phyloP scores from a whole-genome alignment of 1,140 invertebrate species.

The Trachelipus rathkii region DNA sequence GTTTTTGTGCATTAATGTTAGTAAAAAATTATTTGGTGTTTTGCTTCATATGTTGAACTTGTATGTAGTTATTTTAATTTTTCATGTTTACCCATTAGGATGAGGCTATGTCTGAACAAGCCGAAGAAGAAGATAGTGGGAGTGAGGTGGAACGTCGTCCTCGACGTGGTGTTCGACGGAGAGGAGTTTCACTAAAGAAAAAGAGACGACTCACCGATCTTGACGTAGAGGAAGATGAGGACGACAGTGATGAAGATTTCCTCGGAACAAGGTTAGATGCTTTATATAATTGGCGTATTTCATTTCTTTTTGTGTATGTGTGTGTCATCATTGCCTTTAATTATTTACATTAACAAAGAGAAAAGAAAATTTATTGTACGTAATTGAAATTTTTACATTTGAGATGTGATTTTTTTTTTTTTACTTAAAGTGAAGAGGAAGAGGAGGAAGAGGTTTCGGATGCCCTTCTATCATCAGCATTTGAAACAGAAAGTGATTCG shows the following conservation, averaged over 20 bases:
- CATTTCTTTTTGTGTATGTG: too few species aligned
- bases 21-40: too few species aligned
- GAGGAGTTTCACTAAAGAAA: conserved; percentile 34
- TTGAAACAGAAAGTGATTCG: conserved; percentile 32
- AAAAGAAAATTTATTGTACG: too few species aligned
- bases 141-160: conserved; percentile 24
- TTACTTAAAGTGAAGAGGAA: conserved; percentile 33
- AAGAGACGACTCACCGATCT: conserved; percentile 38
- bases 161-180: conserved; percentile 12
- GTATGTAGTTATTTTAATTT: too few species aligned
- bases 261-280: conserved; percentile 37
- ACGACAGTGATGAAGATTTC: conserved; percentile 42
- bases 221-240: conserved; percentile 41
- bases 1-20: too few species aligned
- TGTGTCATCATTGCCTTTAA: too few species aligned
- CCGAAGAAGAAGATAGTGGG: neutral
- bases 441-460: conserved; percentile 37
- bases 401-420: too few species aligned
- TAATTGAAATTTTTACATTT: too few species aligned
- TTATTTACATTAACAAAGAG: too few species aligned
- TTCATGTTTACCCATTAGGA: neutral
- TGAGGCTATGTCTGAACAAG: conserved; percentile 1
- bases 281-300: too few species aligned
- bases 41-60: too few species aligned
- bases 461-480: conserved; percentile 30